Conservation (phyloP, 2,797 vertebrate species). For the Eurystomus glaucurus region DNA sequence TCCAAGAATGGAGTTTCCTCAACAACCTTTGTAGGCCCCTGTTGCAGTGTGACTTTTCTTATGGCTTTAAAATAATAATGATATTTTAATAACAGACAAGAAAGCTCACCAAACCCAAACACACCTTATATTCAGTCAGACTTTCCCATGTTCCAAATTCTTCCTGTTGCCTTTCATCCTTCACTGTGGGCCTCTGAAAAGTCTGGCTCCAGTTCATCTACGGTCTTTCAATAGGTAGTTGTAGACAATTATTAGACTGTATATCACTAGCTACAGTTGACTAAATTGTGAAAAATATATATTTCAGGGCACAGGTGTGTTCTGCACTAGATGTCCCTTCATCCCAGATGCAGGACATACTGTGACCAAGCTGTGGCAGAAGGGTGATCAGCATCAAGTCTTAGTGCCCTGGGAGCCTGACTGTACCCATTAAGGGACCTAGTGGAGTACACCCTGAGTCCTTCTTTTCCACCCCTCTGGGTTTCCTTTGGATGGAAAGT, state of each 20-base stretch:
- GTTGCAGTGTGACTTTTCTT: neutral
- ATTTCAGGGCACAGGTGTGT: neutral
- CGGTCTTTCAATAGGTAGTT: neutral
- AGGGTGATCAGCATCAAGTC: neutral
- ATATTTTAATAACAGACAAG: neutral
- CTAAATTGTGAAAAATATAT: neutral
- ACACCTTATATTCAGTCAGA: neutral
- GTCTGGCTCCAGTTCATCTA: neutral
- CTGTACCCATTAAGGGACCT: neutral
- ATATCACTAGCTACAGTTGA: neutral
- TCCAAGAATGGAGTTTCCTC: neutral
- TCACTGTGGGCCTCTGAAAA: neutral
- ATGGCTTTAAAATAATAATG: neutral
- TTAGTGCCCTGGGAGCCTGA: neutral
- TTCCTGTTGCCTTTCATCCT: neutral
- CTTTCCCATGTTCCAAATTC: neutral
- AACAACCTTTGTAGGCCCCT: neutral
- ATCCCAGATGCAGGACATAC: neutral
- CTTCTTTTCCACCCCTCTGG: neutral
- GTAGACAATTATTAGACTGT: neutral
- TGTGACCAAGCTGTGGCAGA: neutral
- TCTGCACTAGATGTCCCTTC: neutral
- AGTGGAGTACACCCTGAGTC: neutral
- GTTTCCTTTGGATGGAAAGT: neutral
- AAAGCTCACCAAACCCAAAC: neutral